A percentile compares a stretch with the other conserved stretches of the same genome.
phyloP scores from a whole-genome alignment of 1,140 invertebrate genomes.

The Drosophila seguyi region DNA sequence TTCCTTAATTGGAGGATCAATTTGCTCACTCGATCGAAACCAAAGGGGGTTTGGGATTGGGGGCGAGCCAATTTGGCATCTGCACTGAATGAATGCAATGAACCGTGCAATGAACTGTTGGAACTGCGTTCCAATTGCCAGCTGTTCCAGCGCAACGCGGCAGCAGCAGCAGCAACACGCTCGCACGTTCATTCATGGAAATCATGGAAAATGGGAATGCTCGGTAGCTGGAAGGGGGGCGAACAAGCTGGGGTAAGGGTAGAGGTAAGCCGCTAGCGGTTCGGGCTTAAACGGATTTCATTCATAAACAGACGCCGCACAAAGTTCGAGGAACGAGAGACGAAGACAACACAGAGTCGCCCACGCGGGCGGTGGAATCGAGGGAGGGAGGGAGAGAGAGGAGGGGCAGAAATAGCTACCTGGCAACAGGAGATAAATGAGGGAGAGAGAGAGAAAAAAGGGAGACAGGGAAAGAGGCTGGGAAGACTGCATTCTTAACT shows the following conservation, averaged over 20 bases:
- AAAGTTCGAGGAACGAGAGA: constrained; percentile 45
- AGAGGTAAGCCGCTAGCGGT: constrained; percentile 38
- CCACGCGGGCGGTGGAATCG: constrained; percentile 11
- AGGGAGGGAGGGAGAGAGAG: not conserved
- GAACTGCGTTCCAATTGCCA: constrained; percentile 4
- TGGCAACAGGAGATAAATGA: constrained; percentile 33
- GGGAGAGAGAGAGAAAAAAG: constrained; percentile 23
- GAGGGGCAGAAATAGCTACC: constrained; percentile 31
- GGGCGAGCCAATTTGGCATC: constrained; percentile 29
- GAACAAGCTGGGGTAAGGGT: not conserved
- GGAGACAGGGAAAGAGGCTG: constrained; percentile 18
- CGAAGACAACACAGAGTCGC: constrained; percentile 10
- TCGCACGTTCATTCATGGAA: constrained; percentile 43
- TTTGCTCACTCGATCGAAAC: constrained; percentile 53
- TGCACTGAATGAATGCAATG: constrained; percentile 37
- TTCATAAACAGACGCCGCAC: constrained; percentile 58
- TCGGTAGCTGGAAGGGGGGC: not conserved
- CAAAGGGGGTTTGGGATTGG: constrained; percentile 20
- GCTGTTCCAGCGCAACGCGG: constrained; percentile 3
- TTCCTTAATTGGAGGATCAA: constrained; percentile 50
- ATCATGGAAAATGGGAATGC: constrained; percentile 23
- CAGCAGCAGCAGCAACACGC: not conserved
- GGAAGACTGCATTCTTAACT: constrained; percentile 63
- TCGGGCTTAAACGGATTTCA: constrained; percentile 53
- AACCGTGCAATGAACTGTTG: constrained; percentile 27